Conservation (phyloP, 2,113 vertebrate species). For the Corydoras maculifer region DNA sequence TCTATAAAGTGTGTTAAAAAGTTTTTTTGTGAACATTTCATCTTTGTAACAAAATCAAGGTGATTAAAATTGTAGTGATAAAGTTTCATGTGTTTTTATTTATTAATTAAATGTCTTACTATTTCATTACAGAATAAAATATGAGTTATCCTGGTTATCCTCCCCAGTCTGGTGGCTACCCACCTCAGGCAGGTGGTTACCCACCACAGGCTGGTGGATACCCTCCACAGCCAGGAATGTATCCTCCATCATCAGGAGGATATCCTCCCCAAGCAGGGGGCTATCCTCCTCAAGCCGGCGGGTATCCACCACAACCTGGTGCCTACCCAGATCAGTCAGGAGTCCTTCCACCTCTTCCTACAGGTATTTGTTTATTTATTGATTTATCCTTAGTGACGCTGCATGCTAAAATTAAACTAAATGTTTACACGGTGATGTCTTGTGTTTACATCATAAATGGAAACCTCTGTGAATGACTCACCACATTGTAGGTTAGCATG, state of each 20-base stretch:
- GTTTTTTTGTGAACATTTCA: too few species aligned
- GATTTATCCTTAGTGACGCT: neutral
- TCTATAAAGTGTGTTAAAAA: too few species aligned
- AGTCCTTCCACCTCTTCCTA: conserved; percentile 42
- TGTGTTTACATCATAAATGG: neutral
- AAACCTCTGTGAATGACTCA: conserved; percentile 11
- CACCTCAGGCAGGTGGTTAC: conserved; percentile 56
- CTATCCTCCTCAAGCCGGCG: conserved; percentile 38
- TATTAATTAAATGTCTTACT: neutral
- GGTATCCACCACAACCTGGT: conserved; percentile 38
- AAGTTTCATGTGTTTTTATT: too few species aligned
- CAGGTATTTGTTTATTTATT: conserved; percentile 50
- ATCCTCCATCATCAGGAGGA: conserved; percentile 48
- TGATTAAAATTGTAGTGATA: too few species aligned
- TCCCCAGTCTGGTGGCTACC: conserved; percentile 52
- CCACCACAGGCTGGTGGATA: conserved; percentile 64
- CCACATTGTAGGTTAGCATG: neutral
- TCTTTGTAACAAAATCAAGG: too few species aligned
- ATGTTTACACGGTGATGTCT: neutral
- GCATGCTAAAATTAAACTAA: neutral
- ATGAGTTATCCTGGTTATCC: conserved; percentile 94
- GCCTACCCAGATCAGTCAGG: conserved; percentile 36
- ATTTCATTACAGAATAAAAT: conserved; percentile 54
- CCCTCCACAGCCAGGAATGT: conserved; percentile 63
- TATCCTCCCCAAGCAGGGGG: conserved; percentile 56